Evolutionary conservation across 2,797 vertebrate species (phyloP), one percentile per base, ranked within the genome.

Genomic region (Danio aesculapii): DNA sequence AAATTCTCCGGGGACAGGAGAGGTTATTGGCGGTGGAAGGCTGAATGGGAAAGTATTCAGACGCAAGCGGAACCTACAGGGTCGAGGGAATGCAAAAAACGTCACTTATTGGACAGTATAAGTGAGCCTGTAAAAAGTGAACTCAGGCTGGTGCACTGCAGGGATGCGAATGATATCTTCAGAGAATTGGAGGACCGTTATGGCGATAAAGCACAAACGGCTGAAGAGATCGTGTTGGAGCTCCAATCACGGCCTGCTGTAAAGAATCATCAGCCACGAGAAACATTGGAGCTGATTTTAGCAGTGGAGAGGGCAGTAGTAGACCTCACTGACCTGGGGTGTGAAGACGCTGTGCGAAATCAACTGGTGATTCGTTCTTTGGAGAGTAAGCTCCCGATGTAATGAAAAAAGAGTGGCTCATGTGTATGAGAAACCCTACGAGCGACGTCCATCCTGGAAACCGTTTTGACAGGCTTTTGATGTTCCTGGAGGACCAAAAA

Each of bases 401-500:
- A 0, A 57, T 19, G 17, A 57, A 57, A 10, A 57, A 9, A 57
- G 17, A 57, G 8, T 57, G 17, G 55, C 55, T 57, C 9, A 57
- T 19, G 58, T 61, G 21, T 14, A 6, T 61, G 21, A 59, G 58
- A 61, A 39, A 39, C 58, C 58, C 21, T 39, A 21, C 14, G 12
- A 39, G 30, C 0, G 4, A 39, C 8, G 8, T 69, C 21, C 13
- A 49, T 0, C 66, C 66, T 1, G 67, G 67, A 39, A 69, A 52
- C 21, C 49, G 4, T 52, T 69, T 52, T 2, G 7, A 71, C 50
- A 71, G 68, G 9, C 30, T 41, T 0, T 55, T 71, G 11, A 4
- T 57, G 52, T 71, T 57, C 52, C 69, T 71, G n/a, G 69, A 57
- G 44, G 39, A 71, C 16, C 39, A 71, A 57, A 71, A 57, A 11